Evolutionary conservation across 2,797 vertebrate genomes (phyloP), one percentile per base, ranked within the genome.

Genomic region (Poeciliopsis infans): DNA sequence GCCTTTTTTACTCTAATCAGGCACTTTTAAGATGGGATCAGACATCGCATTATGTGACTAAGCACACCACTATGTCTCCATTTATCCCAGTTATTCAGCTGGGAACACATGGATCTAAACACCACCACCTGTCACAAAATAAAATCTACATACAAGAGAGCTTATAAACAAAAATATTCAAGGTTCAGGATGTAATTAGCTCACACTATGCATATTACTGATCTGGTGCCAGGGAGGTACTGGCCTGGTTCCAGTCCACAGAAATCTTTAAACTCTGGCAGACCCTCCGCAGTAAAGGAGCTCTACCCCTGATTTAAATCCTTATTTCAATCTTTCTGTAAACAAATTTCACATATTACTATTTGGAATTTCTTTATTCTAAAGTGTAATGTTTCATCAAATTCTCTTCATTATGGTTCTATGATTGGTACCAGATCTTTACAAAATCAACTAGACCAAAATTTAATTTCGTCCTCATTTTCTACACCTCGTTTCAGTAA

Each of bases 141-240:
- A 28, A 70, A 76, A 81, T 85, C 83, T 87, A 85, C 87, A 89
- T 93, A 83, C 90, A 91, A 87, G 85, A 92, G 90, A 92, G 87
- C 95, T 95, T 95, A 95, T 95, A 95, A 95, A 94, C 92, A 92
- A 83, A 95, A 94, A 95, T 95, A 96, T 95, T 93, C 94, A 94
- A 91, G 94, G 94, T 93, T 94, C 87, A 72, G 46, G 82, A 89
- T 91, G 89, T 95, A 96, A 96, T 96, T 96, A 96, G 92, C 94
- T 95, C 93, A 86, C 89, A 86, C 93, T 89, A 92, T 90, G 93
- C 89, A 94, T 95, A 95, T 94, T 94, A 92, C 95, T 95, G 95
- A 96, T 95, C 95, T 3, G 2, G 77, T 6, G 93, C 95, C 95
- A 96, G 90, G 71, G 76, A 74, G 78, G 91, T 86, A 89, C 93